Evolutionary conservation across 2,797 vertebrate species (phyloP).

Genomic region (Astyanax mexicanus): DNA sequence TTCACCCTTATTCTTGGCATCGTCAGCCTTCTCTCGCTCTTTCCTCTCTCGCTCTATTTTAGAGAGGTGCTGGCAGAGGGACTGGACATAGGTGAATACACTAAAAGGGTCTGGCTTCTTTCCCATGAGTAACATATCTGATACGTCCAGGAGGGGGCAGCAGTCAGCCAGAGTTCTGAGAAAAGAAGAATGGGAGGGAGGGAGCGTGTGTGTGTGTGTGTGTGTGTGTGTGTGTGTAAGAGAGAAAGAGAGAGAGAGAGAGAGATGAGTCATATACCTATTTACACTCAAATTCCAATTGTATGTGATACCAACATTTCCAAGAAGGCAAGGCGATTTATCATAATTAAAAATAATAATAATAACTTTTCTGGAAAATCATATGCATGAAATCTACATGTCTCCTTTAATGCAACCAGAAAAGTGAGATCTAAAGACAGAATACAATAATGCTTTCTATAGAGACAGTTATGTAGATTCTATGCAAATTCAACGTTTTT

Average conservation of each 20-base stretch:
- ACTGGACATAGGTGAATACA: constrained; percentile 97
- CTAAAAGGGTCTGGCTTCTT: constrained; percentile 93
- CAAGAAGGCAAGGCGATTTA: neutral
- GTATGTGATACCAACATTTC: neutral
- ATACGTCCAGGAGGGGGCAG: constrained; percentile 93
- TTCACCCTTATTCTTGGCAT: constrained; percentile 47
- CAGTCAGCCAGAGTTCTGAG: constrained; percentile 91
- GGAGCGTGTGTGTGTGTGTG: too few relatives aligned
- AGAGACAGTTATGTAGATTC: too few relatives aligned
- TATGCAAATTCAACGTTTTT: too few relatives aligned
- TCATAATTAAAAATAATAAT: too few relatives aligned
- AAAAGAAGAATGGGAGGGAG: constrained; percentile 9
- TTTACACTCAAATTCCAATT: neutral
- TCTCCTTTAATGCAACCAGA: too few relatives aligned
- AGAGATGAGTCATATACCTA: neutral
- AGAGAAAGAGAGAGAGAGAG: too few relatives aligned
- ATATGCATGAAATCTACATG: too few relatives aligned
- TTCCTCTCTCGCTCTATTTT: constrained; percentile 91
- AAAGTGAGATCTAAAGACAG: too few relatives aligned
- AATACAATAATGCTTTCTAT: too few relatives aligned
- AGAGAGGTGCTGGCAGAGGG: constrained; percentile 94
- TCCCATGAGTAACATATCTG: constrained; percentile 98
- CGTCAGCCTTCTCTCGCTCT: constrained; percentile 77
- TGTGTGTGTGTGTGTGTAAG: too few relatives aligned
- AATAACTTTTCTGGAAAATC: too few relatives aligned